A percentile compares a stretch with the other conserved stretches of the same genome.
These are phyloP conservation scores for Ectemnius continuus DNA, from an alignment of 2,888 invertebrate species.

Conservation along the genomic window DNA sequence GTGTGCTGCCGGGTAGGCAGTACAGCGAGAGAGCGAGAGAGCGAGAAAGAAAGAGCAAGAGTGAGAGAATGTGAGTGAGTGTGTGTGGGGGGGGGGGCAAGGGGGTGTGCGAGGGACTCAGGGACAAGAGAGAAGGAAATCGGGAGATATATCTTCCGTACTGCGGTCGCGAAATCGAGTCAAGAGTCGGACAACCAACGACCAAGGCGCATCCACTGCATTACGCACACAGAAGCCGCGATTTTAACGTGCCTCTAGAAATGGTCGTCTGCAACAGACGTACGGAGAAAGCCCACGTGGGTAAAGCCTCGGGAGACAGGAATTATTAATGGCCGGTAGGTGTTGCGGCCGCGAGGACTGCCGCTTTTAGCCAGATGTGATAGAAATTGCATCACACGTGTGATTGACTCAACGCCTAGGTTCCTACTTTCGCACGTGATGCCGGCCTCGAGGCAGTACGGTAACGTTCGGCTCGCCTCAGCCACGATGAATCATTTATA, in stretches of 20 bases:
- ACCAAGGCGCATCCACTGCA: slow-evolving; percentile 68
- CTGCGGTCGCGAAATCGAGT: slow-evolving; percentile 74
- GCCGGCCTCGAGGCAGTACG: not conserved
- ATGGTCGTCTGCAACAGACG: slow-evolving; percentile 47
- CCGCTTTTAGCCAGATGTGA: slow-evolving; percentile 45
- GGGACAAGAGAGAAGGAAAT: slow-evolving; percentile 58
- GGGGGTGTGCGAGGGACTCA: slow-evolving; percentile 11
- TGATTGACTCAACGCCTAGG: slow-evolving; percentile 26
- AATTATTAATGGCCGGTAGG: slow-evolving; percentile 54
- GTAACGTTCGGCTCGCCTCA: not conserved
- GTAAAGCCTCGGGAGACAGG: slow-evolving; percentile 27
- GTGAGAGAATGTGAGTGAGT: slow-evolving; percentile 26
- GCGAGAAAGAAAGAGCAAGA: slow-evolving; percentile 45
- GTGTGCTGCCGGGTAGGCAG: not conserved
- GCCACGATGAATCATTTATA: slow-evolving; percentile 4
- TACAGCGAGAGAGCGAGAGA: slow-evolving; percentile 36
- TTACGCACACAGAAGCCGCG: slow-evolving; percentile 74
- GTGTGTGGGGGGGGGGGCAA: no score
- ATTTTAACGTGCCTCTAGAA: slow-evolving; percentile 66
- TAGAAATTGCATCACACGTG: slow-evolving; percentile 38
- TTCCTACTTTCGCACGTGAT: not conserved
- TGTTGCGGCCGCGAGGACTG: slow-evolving; percentile 39
- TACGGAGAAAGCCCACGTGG: slow-evolving; percentile 38
- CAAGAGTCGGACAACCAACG: slow-evolving; percentile 68
- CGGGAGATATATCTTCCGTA: slow-evolving; percentile 70